phyloP scores from a whole-genome alignment of 2,888 invertebrate genomes.

The Taphrorychus bicolor region DNA sequence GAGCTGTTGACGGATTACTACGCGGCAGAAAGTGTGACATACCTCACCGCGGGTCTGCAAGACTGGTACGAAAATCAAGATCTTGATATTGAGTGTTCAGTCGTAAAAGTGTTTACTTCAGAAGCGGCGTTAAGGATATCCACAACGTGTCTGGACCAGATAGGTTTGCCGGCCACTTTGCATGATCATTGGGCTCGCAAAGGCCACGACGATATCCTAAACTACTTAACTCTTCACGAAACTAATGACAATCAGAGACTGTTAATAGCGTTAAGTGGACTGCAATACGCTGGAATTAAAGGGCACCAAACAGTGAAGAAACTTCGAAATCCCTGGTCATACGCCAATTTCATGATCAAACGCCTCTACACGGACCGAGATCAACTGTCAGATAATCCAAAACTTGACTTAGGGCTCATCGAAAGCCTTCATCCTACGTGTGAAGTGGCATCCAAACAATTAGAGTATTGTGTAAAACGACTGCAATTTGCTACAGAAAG shows the following conservation, averaged over 20 bases:
- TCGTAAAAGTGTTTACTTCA: slow-evolving; percentile 75
- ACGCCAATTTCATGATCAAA: slow-evolving; percentile 70
- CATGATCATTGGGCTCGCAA: slow-evolving; percentile 64
- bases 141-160: slow-evolving; percentile 63
- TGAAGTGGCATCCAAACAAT: slow-evolving; percentile 62
- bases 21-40: slow-evolving; percentile 86
- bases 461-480: slow-evolving; percentile 74
- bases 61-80: slow-evolving; percentile 83
- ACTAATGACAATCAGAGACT: slow-evolving; percentile 65
- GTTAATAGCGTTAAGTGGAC: slow-evolving; percentile 65
- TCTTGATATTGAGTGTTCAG: slow-evolving; percentile 77
- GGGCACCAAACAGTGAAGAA: slow-evolving; percentile 59
- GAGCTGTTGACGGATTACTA: slow-evolving; percentile 61
- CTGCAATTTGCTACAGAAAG: slow-evolving; percentile 70
- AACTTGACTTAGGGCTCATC: slow-evolving; percentile 65
- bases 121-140: slow-evolving; percentile 62
- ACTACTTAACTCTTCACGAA: slow-evolving; percentile 66
- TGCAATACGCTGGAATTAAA: slow-evolving; percentile 76
- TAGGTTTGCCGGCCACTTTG: slow-evolving; percentile 65
- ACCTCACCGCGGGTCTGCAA: slow-evolving; percentile 79
- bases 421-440: slow-evolving; percentile 81
- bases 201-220: slow-evolving; percentile 64
- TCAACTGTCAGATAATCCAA: slow-evolving; percentile 67
- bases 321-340: slow-evolving; percentile 76
- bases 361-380: slow-evolving; percentile 62